phyloP scores from a whole-genome alignment of 2,797 vertebrate genomes.

The Sebastes matsubarae region DNA sequence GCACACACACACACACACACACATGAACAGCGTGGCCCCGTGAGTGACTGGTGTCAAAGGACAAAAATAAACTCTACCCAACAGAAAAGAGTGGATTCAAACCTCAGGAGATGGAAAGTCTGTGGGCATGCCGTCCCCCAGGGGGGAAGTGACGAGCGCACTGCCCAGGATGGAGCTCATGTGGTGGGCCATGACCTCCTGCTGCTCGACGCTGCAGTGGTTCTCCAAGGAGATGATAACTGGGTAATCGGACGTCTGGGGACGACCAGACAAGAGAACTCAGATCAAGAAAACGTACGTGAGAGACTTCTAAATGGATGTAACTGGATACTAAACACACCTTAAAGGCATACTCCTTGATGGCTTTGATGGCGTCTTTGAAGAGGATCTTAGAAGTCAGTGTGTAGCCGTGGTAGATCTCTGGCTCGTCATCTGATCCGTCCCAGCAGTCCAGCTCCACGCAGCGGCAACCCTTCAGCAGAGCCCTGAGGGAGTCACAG shows the following conservation, averaged over 20 bases:
- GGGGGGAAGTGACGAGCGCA: conserved; percentile 85
- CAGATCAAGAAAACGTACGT: background rate
- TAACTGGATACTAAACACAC: conserved; percentile 62
- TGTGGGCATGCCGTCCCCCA: conserved; percentile 83
- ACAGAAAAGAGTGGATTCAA: background rate
- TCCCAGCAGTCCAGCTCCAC: conserved; percentile 98
- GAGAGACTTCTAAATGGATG: background rate
- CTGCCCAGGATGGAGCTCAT: conserved; percentile 88
- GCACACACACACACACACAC: background rate
- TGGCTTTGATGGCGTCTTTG: conserved; percentile 89
- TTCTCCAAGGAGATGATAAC: conserved; percentile 98
- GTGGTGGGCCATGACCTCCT: conserved; percentile 90
- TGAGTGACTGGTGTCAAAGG: background rate
- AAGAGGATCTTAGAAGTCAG: conserved; percentile 97
- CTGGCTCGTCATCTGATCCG: conserved; percentile 89
- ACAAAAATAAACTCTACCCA: background rate
- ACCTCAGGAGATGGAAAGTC: conserved; percentile 94
- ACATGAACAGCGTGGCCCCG: background rate
- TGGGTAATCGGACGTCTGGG: conserved; percentile 90
- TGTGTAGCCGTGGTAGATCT: conserved; percentile 97
- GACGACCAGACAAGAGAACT: background rate
- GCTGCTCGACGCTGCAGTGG: conserved; percentile 94
- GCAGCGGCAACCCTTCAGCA: conserved; percentile 94
- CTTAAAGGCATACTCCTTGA: conserved; percentile 96
- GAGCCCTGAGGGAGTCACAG: conserved; percentile 82